A percentile compares a stretch with the other conserved stretches of the same genome.
Conservation (phyloP, 2,888 invertebrate genomes). For the Carterocephalus palaemon region DNA sequence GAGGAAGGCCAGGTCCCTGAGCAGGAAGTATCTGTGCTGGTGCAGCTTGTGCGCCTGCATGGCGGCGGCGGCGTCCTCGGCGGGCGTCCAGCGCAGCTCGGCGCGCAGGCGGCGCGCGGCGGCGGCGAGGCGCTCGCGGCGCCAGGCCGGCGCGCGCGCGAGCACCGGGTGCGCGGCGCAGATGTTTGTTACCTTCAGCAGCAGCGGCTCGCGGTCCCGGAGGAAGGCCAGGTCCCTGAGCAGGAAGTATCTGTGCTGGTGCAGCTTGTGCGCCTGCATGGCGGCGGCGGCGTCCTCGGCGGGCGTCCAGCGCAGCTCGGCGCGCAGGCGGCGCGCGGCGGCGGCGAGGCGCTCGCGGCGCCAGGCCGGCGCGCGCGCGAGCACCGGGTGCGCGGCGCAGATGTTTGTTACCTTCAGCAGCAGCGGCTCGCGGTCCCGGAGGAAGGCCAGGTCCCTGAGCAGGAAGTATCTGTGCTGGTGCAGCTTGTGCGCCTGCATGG, state of each 20-base stretch:
- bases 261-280: constrained; percentile 86
- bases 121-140: constrained; percentile 45
- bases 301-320: constrained; percentile 89
- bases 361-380: constrained; percentile 57
- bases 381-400: constrained; percentile 55
- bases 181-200: too few relatives aligned
- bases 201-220: constrained; percentile 83
- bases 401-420: too few relatives aligned
- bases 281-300: constrained; percentile 92
- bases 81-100: constrained; percentile 90
- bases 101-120: constrained; percentile 44
- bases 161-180: constrained; percentile 57
- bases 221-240: constrained; percentile 92
- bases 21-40: constrained; percentile 93
- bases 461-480: constrained; percentile 94
- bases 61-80: constrained; percentile 91
- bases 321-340: constrained; percentile 44
- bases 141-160: constrained; percentile 56
- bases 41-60: constrained; percentile 87
- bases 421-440: constrained; percentile 84
- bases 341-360: constrained; percentile 47
- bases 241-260: constrained; percentile 93
- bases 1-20: constrained; percentile 92
- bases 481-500: constrained; percentile 87
- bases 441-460: constrained; percentile 90